Evolutionary conservation across 2,888 invertebrate species (phyloP).

Genomic region (Epirrhoe tristata): DNA sequence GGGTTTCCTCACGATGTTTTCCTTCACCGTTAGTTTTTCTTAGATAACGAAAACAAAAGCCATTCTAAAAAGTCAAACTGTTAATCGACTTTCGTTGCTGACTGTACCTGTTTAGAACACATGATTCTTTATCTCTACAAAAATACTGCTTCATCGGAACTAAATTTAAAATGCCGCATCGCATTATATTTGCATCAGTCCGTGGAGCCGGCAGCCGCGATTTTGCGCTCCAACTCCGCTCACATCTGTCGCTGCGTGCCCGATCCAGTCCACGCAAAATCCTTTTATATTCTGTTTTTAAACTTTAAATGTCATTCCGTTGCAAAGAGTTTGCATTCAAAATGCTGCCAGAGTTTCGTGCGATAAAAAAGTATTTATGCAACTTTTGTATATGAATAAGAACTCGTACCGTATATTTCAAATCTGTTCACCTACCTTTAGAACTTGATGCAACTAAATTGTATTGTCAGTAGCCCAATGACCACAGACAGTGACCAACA

Average conservation of each 20-base stretch:
- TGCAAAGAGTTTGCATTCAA: not conserved
- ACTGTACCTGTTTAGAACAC: constrained; percentile 19
- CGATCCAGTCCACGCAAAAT: constrained; percentile 47
- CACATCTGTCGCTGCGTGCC: constrained; percentile 67
- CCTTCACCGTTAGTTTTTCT: too few relatives aligned
- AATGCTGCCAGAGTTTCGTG: not conserved
- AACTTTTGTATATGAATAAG: not conserved
- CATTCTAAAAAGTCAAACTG: too few relatives aligned
- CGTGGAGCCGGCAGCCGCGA: constrained; percentile 49
- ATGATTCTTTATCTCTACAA: too few relatives aligned
- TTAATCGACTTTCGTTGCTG: too few relatives aligned
- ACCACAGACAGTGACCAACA: too few relatives aligned
- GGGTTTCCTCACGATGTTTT: too few relatives aligned
- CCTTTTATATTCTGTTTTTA: constrained; percentile 42
- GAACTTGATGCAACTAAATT: too few relatives aligned
- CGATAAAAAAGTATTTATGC: not conserved
- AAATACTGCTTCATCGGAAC: not conserved
- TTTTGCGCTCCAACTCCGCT: constrained; percentile 70
- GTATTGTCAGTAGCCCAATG: too few relatives aligned
- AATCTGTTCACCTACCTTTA: too few relatives aligned
- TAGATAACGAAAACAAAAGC: too few relatives aligned
- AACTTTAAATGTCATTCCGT: constrained; percentile 39
- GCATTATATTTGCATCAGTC: constrained; percentile 30
- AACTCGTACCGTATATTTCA: too few relatives aligned
- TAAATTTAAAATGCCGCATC: constrained; percentile 48